A percentile compares a stretch with the other conserved stretches of the same genome.
These are phyloP conservation scores for Poecilia velifera DNA, from an alignment of 2,797 vertebrate species.

Conservation along the genomic window DNA sequence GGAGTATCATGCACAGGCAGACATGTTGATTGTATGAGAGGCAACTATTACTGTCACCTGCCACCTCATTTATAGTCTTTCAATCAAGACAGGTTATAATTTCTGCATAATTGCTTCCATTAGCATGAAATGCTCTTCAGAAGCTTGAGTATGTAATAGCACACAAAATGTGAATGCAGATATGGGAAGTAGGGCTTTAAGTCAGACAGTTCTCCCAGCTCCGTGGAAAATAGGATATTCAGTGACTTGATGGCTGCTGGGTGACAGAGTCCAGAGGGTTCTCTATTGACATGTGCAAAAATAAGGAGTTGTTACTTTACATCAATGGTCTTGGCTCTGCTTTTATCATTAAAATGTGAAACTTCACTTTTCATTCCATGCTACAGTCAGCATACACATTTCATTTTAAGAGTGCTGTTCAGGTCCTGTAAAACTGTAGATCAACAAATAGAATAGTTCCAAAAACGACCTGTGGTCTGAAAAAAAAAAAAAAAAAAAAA, in stretches of 20 bases:
- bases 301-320: not conserved
- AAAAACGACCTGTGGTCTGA: too few species aligned
- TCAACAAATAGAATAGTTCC: too few species aligned
- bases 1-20: conserved; percentile 52
- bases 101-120: conserved; percentile 73
- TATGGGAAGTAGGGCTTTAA: conserved; percentile 33
- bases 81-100: conserved; percentile 73
- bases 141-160: conserved; percentile 66
- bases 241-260: conserved; percentile 27
- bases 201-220: conserved; percentile 27
- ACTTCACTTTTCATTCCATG: not conserved
- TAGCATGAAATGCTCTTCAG: conserved; percentile 68
- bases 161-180: conserved; percentile 55
- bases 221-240: conserved; percentile 40
- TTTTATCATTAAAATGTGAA: not conserved
- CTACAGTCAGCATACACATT: not conserved
- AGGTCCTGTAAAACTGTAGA: not conserved
- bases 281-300: conserved; percentile 1
- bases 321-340: not conserved
- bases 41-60: conserved; percentile 60
- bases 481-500: too few species aligned
- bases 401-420: not conserved
- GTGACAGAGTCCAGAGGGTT: not conserved
- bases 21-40: conserved; percentile 58
- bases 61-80: conserved; percentile 59